These are phyloP conservation scores for Plebejus argus DNA, from an alignment of 2,888 invertebrate species.

Conservation along the genomic window DNA sequence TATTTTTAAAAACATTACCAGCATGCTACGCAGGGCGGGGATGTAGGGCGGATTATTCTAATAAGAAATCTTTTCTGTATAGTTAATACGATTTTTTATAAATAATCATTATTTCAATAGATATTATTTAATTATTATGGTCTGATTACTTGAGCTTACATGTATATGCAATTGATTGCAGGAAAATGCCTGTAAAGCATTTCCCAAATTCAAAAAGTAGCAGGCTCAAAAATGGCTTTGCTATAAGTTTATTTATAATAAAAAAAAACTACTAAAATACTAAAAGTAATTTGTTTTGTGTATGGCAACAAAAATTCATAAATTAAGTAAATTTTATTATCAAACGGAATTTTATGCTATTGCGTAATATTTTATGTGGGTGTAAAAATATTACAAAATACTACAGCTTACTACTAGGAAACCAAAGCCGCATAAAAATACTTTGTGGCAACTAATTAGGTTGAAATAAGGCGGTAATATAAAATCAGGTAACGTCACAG, in stretches of 20 bases:
- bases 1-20: neutral
- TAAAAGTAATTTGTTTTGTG: too few relatives aligned
- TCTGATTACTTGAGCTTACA: too few relatives aligned
- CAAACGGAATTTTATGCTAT: too few relatives aligned
- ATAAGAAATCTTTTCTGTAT: too few relatives aligned
- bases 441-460: slow-evolving; percentile 20
- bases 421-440: slow-evolving; percentile 10
- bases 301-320: neutral
- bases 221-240: too few relatives aligned
- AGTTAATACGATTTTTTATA: neutral
- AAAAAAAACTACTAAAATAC: too few relatives aligned
- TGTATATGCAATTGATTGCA: too few relatives aligned
- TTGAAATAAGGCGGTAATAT: slow-evolving; percentile 38
- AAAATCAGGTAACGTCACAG: slow-evolving; percentile 64
- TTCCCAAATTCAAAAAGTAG: too few relatives aligned
- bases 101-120: too few relatives aligned
- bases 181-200: too few relatives aligned
- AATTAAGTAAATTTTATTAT: neutral
- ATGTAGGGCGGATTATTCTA: neutral
- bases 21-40: neutral
- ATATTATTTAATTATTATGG: too few relatives aligned
- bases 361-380: neutral
- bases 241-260: too few relatives aligned
- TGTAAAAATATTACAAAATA: neutral
- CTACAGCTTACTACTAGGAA: neutral